Base-by-base conservation (phyloP, 2,888 invertebrate genomes). In the Tyria jacobaeae region DNA sequence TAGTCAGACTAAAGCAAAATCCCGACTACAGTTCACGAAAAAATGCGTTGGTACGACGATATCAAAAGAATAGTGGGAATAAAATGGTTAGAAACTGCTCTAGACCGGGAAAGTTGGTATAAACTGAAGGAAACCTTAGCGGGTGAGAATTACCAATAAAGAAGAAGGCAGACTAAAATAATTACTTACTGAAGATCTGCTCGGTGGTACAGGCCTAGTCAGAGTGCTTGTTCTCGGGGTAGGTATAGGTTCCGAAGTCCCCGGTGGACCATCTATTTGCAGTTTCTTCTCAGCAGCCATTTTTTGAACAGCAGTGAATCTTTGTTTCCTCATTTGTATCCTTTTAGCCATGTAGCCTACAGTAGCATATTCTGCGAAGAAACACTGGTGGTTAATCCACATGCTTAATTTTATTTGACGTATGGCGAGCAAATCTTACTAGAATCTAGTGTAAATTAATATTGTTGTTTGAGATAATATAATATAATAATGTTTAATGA, bases 341-440 rank as follows among this genome's bases (percentile, higher is more conserved):
- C 98, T 95, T 95, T 99, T 99, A 78, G 98, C 98, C 97, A 99
- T 98, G 94, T 99, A 99, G 77, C 99, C 99, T 81, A 99, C 99
- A 75, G 99, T 98, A 75, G 99, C 99, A 94, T 99, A 99, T 95
- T 99, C 99, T 98, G 96, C 76, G 94, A 94, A 34, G 61, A 77
- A 74, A 60, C 57, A 44, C 12, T 35, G 61, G 34, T 31, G 41
- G 55, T 53, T 55, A 62, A 63, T 53, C 25, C 1, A 21, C 25
- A 57, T 24, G 17, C 37, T 49, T 53, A 4, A 44, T 3, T 3
- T 48, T 10, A 54, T 31, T 44, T 35, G 21, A 34, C 34, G 56
- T 39, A 58, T 68, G 71, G 74, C 75, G 50, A 74, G 77, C 66
- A 35, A 61, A 63, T 34, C 51, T 59, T 17, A 60, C 17, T 24